Percentiles rank a stretch among this genome's conserved stretches.
These are phyloP conservation scores for Plotosus lineatus DNA, from an alignment of 2,113 vertebrate species.

Conservation along the genomic window DNA sequence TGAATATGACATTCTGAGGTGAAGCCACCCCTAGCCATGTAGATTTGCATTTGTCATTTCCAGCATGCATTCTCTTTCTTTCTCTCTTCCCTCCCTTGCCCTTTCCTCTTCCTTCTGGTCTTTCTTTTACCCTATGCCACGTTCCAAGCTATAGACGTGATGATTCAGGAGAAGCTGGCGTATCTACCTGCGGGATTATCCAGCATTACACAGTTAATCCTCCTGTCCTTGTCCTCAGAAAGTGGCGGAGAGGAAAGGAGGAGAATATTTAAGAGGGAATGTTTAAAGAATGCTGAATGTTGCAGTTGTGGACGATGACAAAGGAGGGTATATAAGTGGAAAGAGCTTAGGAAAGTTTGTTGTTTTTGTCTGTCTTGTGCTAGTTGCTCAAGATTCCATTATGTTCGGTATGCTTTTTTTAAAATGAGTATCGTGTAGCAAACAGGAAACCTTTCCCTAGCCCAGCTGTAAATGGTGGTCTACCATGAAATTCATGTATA, in stretches of 20 bases:
- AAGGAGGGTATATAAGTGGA: neutral
- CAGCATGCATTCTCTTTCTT: constrained; percentile 11
- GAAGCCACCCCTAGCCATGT: constrained; percentile 36
- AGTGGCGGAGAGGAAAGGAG: constrained; percentile 1
- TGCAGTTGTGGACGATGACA: constrained; percentile 44
- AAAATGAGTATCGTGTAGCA: neutral
- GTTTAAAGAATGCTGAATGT: constrained; percentile 53
- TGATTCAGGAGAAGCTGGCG: constrained; percentile 51
- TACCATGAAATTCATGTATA: neutral
- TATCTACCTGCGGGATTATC: constrained; percentile 61
- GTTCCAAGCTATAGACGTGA: constrained; percentile 38
- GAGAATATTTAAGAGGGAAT: constrained; percentile 35
- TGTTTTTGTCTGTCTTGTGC: neutral
- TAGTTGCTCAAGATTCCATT: constrained; percentile 16
- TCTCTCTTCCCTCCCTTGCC: neutral
- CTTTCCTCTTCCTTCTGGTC: neutral
- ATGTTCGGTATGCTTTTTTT: neutral
- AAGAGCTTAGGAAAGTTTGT: neutral
- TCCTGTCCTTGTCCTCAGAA: constrained; percentile 49
- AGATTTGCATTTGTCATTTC: constrained; percentile 53
- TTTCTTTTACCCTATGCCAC: neutral
- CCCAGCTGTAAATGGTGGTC: neutral
- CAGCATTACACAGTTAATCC: constrained; percentile 61
- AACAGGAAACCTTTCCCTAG: neutral
- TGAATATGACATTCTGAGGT: constrained; percentile 48